Conservation (phyloP, 2,113 vertebrate species). For the Synchiropus splendidus region DNA sequence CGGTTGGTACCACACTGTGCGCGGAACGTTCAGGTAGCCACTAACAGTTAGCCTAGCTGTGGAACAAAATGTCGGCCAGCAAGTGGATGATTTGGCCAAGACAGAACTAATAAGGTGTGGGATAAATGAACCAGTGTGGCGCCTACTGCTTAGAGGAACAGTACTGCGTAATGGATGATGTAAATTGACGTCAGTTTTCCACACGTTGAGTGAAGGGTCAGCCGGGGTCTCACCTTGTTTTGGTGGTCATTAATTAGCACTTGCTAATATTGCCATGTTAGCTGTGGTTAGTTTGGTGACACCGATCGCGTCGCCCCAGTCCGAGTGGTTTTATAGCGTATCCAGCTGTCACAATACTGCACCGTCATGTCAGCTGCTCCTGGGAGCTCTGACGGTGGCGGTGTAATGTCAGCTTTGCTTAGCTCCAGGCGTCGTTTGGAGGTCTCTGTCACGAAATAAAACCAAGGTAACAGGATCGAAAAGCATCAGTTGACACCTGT, state of each 20-base stretch:
- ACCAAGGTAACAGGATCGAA: conserved; percentile 1
- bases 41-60: conserved; percentile 46
- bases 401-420: not conserved
- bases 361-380: conserved; percentile 9
- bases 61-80: conserved; percentile 91
- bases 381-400: not conserved
- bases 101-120: too few relatives aligned
- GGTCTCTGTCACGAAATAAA: not conserved
- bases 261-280: conserved; percentile 20
- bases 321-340: not conserved
- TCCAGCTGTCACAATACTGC: conserved; percentile 9
- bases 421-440: not conserved
- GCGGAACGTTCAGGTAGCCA: conserved; percentile 25
- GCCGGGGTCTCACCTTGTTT: conserved; percentile 23
- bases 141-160: too few relatives aligned
- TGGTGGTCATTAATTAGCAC: conserved; percentile 25
- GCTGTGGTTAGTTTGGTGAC: conserved; percentile 10
- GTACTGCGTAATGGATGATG: too few relatives aligned
- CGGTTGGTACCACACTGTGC: too few relatives aligned
- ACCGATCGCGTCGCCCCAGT: not conserved
- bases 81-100: conserved; percentile 28
- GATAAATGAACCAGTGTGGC: too few relatives aligned
- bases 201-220: conserved; percentile 20
- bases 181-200: too few relatives aligned
- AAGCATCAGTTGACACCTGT: conserved; percentile 27